A percentile compares a stretch with the other conserved stretches of the same genome.
Conservation (phyloP, 2,888 invertebrate genomes). For the Neoascia interrupta region DNA sequence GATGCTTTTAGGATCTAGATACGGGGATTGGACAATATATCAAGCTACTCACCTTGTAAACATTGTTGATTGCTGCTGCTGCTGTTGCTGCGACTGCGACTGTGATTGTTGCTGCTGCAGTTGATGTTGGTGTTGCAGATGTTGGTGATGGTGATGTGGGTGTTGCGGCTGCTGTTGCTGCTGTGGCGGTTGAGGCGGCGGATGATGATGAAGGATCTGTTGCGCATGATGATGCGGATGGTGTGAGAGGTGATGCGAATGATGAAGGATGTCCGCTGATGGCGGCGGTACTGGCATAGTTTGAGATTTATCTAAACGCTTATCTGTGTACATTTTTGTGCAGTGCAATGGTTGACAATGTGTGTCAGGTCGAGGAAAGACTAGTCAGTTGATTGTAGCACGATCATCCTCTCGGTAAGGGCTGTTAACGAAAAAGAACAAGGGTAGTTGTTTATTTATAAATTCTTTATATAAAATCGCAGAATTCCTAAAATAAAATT, state of each 20-base stretch:
- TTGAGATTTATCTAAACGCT: constrained; percentile 72
- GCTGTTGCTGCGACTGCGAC: constrained; percentile 55
- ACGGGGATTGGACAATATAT: not conserved
- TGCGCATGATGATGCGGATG: constrained; percentile 71
- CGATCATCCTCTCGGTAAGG: constrained; percentile 28
- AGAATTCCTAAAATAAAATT: no score
- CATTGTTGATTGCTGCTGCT: constrained; percentile 73
- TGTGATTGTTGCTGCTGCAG: constrained; percentile 48
- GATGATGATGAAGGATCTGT: constrained; percentile 71
- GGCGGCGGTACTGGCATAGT: constrained; percentile 68
- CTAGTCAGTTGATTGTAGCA: constrained; percentile 25
- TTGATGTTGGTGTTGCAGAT: constrained; percentile 46
- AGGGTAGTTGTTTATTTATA: no score
- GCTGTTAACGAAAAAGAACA: constrained; percentile 13
- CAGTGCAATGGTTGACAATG: no score
- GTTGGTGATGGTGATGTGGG: constrained; percentile 71
- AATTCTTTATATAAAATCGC: no score
- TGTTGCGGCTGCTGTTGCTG: constrained; percentile 28
- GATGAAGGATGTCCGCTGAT: constrained; percentile 65
- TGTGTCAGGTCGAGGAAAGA: constrained; percentile 12
- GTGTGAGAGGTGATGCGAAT: constrained; percentile 67
- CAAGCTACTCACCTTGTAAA: constrained; percentile 72
- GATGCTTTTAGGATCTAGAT: not conserved
- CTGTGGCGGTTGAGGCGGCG: constrained; percentile 51
- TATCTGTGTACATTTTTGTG: constrained; percentile 74